Base-by-base conservation (phyloP, 2,113 vertebrate genomes). In the Syngnathus floridae region DNA sequence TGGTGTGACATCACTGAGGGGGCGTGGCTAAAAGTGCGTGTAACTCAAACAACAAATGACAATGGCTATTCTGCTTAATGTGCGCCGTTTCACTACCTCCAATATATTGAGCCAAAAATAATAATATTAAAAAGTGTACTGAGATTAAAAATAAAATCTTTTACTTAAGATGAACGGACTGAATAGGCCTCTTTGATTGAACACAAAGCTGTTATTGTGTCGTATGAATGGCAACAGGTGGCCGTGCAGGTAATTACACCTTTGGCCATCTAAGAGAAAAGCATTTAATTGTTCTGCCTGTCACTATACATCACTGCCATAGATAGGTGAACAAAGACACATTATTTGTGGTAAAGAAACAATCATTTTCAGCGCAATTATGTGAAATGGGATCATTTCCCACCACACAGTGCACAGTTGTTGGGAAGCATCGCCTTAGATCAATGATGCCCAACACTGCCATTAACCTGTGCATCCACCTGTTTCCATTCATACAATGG, bases 301-400 rank as follows among this genome's bases (percentile, higher is more conserved):
- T 54, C 21, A 54, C 51, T 54, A 26, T 22, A 22, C 51, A 54
- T 31, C 26, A 35, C 54, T 7, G 4, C 13, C 13, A 35, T 35
- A 56, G 54, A 54, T 54, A 54, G 51, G 1, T 10, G 51, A 56
- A 56, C 54, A 56, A 56, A 56, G 54, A 56, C 54, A 35, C 54
- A 56, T 16, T 56, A 35, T 19, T 26, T 31, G 4, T 4, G 4
- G 19, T 51, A 54, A 54, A 54, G 10, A 54, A 54, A 26, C 21
- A 54, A 54, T 14, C 4, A 17, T 14, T 56, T 56, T 31, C 21
- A 6, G 31, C 16, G 12, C 26, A 56, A 56, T 56, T 31, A 56
- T 16, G 54, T 56, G 54, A 56, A 56, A 56, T 56, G 13, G 54
- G 26, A 56, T 56, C 13, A 35, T 16, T 35, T 35, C 54, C 54